phyloP scores from a whole-genome alignment of 2,113 vertebrate species.

The Malurus melanocephalus region DNA sequence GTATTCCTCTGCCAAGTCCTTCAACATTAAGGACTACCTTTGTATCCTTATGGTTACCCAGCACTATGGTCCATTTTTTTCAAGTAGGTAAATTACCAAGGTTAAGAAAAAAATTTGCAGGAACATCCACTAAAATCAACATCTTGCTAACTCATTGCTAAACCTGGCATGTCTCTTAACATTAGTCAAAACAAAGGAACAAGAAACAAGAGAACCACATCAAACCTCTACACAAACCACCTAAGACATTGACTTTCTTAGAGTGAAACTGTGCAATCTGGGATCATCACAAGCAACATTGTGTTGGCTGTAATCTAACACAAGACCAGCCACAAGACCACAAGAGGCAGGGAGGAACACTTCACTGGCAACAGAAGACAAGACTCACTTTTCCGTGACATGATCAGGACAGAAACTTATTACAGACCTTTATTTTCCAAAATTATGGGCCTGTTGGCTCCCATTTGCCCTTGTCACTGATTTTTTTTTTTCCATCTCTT shows the following conservation, averaged over 20 bases:
- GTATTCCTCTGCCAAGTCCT: accelerated
- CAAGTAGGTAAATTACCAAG: neutral
- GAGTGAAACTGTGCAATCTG: neutral
- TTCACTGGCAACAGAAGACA: neutral
- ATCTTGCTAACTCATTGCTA: neutral
- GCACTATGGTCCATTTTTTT: neutral
- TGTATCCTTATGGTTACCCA: neutral
- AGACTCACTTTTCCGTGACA: neutral
- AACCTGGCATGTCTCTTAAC: neutral
- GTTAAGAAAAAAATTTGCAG: neutral
- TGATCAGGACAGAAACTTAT: neutral
- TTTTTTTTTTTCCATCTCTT: neutral
- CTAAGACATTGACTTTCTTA: neutral
- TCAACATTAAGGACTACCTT: neutral
- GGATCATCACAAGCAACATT: neutral
- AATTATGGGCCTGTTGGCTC: neutral
- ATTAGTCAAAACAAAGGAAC: neutral
- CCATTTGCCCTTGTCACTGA: neutral
- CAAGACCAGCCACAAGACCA: neutral
- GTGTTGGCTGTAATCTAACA: neutral
- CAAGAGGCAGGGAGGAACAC: neutral
- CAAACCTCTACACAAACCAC: neutral
- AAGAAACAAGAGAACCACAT: neutral
- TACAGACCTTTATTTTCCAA: neutral
- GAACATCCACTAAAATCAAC: neutral